phyloP scores from a whole-genome alignment of 1,140 invertebrate genomes.

The Chironomus tepperi region DNA sequence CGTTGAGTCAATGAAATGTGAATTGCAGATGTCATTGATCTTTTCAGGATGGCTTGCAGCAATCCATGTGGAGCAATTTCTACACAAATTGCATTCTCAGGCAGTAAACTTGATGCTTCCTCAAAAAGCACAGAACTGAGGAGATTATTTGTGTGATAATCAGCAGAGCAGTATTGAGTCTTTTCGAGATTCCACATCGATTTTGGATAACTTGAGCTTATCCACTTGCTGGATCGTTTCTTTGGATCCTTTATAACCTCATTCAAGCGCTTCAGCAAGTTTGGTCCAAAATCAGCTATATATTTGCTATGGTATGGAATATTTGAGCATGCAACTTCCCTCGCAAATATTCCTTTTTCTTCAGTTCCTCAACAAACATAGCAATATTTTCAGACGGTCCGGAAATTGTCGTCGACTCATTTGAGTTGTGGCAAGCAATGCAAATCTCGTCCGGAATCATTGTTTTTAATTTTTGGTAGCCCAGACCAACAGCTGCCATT shows the following conservation, averaged over 20 bases:
- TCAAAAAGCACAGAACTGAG: slow-evolving; percentile 77
- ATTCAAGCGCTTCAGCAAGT: slow-evolving; percentile 59
- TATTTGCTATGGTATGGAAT: slow-evolving; percentile 74
- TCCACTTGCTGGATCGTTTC: slow-evolving; percentile 65
- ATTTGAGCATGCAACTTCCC: slow-evolving; percentile 65
- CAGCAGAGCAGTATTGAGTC: slow-evolving; percentile 66
- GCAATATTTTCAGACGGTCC: slow-evolving; percentile 64
- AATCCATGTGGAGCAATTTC: slow-evolving; percentile 79
- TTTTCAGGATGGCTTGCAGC: slow-evolving; percentile 57
- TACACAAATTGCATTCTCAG: slow-evolving; percentile 67
- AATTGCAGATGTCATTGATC: slow-evolving; percentile 49
- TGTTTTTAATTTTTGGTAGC: slow-evolving; percentile 44
- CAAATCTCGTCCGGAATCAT: slow-evolving; percentile 55
- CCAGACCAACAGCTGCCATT: slow-evolving; percentile 62
- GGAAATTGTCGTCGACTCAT: slow-evolving; percentile 74
- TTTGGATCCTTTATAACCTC: slow-evolving; percentile 60
- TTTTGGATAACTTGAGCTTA: slow-evolving; percentile 77
- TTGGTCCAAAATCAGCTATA: slow-evolving; percentile 63
- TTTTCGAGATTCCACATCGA: slow-evolving; percentile 59
- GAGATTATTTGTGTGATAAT: slow-evolving; percentile 91
- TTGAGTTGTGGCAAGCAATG: slow-evolving; percentile 72
- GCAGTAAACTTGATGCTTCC: slow-evolving; percentile 66
- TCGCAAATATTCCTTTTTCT: slow-evolving; percentile 68
- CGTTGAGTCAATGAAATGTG: slow-evolving; percentile 66
- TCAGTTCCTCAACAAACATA: slow-evolving; percentile 57